Evolutionary conservation across 2,113 vertebrate genomes (phyloP).

Genomic region (Antechinus flavipes): DNA sequence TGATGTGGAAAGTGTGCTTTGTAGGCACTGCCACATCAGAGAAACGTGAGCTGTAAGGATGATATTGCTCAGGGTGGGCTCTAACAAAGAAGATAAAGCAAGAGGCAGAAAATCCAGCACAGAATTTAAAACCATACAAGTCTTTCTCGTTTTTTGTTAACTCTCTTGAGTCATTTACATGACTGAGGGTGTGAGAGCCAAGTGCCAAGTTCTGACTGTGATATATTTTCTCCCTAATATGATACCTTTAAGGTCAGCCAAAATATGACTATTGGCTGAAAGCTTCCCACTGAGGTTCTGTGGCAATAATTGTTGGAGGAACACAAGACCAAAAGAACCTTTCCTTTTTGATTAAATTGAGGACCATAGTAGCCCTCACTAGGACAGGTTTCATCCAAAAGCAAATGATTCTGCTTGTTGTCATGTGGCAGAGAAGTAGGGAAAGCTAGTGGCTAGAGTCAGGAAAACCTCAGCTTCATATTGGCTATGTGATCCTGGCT

Average conservation of each 20-base stretch:
- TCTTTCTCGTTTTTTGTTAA: conserved; percentile 1
- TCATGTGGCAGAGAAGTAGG: neutral
- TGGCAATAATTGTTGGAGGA: conserved; percentile 36
- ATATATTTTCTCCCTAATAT: conserved; percentile 14
- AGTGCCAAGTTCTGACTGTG: conserved; percentile 6
- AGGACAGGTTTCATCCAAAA: neutral
- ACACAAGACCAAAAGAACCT: neutral
- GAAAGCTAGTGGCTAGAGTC: neutral
- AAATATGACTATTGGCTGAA: conserved; percentile 17
- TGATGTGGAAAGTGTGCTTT: neutral
- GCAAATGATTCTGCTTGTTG: neutral
- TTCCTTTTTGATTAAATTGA: neutral
- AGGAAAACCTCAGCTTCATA: neutral
- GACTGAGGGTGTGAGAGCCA: conserved; percentile 2
- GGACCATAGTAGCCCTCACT: neutral
- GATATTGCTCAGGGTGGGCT: neutral
- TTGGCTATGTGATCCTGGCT: neutral
- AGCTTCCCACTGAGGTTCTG: conserved; percentile 27
- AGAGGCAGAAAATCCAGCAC: neutral
- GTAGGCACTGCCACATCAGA: neutral
- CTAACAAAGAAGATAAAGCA: neutral
- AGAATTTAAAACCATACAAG: neutral
- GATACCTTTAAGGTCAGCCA: conserved; percentile 42
- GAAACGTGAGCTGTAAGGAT: neutral
- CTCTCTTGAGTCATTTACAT: conserved; percentile 38